Conservation (phyloP, 2,888 invertebrate genomes). For the Nipponacmea schrenckii region DNA sequence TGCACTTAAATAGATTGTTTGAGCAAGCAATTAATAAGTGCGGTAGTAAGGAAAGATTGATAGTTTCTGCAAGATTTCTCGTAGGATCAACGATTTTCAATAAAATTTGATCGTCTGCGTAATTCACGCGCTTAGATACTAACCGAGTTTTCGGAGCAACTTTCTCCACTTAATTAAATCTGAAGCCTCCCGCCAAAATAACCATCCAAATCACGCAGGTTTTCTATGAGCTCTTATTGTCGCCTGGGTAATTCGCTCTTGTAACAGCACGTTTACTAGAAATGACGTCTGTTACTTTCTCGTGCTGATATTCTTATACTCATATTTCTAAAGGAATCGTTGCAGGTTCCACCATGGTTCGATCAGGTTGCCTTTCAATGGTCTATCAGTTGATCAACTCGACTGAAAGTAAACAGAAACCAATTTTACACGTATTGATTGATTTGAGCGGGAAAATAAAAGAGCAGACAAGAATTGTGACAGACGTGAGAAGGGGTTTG, state of each 20-base stretch:
- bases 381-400: not conserved
- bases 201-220: slow-evolving; percentile 1
- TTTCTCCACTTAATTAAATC: not conserved
- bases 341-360: not conserved
- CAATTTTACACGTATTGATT: not conserved
- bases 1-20: too few species aligned
- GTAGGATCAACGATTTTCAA: too few species aligned
- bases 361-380: too few species aligned
- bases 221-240: not conserved
- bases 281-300: not conserved
- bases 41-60: too few species aligned
- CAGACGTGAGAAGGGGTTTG: too few species aligned
- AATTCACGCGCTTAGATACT: not conserved
- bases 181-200: not conserved
- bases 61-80: too few species aligned
- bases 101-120: not conserved
- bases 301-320: not conserved
- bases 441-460: not conserved
- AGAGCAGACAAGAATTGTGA: too few species aligned
- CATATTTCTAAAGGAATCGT: not conserved
- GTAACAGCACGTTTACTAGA: not conserved
- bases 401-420: not conserved
- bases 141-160: not conserved
- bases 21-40: too few species aligned
- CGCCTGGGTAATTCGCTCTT: not conserved